Conservation (phyloP, 2,888 invertebrate genomes). For the Aquatica leii region DNA sequence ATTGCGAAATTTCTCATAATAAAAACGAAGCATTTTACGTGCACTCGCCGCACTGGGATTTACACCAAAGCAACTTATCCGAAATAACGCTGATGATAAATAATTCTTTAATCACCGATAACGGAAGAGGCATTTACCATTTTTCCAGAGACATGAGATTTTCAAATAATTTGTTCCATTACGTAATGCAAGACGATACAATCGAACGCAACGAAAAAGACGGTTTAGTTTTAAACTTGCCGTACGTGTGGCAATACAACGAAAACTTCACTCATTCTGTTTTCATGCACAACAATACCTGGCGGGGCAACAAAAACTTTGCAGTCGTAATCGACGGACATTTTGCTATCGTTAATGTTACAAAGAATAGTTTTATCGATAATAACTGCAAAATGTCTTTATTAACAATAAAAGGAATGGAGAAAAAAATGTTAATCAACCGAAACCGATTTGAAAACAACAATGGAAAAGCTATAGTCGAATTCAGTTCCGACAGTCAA, state of each 20-base stretch:
- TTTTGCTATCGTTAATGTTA: conserved; percentile 88
- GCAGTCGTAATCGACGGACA: conserved; percentile 90
- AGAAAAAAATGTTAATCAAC: conserved; percentile 88
- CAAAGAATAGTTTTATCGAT: conserved; percentile 82
- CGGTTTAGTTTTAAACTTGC: conserved; percentile 88
- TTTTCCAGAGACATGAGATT: conserved; percentile 92
- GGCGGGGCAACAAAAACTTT: conserved; percentile 87
- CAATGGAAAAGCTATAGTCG: conserved; percentile 82
- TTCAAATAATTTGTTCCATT: conserved; percentile 97
- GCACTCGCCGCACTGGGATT: conserved; percentile 87
- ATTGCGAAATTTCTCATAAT: conserved; percentile 84
- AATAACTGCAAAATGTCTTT: conserved; percentile 86
- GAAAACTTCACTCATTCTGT: conserved; percentile 94
- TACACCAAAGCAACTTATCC: conserved; percentile 84
- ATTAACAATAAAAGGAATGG: conserved; percentile 90
- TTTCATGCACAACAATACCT: conserved; percentile 85
- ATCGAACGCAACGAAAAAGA: conserved; percentile 86
- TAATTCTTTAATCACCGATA: conserved; percentile 83
- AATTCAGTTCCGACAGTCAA: conserved; percentile 90
- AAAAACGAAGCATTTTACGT: conserved; percentile 81
- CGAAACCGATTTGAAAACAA: conserved; percentile 83
- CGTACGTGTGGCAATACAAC: conserved; percentile 95
- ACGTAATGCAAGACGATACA: conserved; percentile 85
- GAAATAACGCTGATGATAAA: conserved; percentile 92
- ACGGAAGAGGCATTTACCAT: conserved; percentile 87